Base-by-base conservation (phyloP, 2,797 vertebrate genomes). In the Pipistrellus nathusii region DNA sequence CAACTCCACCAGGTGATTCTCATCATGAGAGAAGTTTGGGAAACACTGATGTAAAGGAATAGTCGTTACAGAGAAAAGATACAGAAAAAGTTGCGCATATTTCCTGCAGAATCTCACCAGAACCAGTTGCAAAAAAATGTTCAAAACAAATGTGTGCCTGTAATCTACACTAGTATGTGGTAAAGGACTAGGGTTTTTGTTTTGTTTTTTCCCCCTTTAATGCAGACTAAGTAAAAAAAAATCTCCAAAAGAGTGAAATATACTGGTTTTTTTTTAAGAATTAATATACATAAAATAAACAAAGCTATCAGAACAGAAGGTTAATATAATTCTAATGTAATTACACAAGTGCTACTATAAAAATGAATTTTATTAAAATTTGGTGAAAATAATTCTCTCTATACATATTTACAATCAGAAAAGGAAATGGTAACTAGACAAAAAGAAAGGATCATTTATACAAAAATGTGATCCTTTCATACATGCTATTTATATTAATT, bases 261-360 rank as follows among this genome's bases (percentile, higher is more conserved):
- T 27, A 77, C 35, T 78, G 48, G 13, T 68, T 64, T 64, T 13
- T 13, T 90, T 68, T n/a, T n/a, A n/a, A 88, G 30, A 94, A 73
- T 80, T 30, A 83, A 46, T 35, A 27, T 23, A 73, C n/a, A 62
- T 53, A 84, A 71, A 89, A 85, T 81, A 76, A 88, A 46, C 46
- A 64, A 88, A 91, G 35, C 11, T 82, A 48, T 86, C 46, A 90
- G 57, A 85, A 86, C 4, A 41, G 25, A 87, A 8, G 0, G 1
- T 66, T 53, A 86, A 11, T 13, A 81, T 18, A 72, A 53, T 48
- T 32, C 51, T 86, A 69, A 88, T 93, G 78, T 55, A 93, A 87
- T 72, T 77, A 85, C 2, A 1, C 13, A 76, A 13, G 84, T 32
- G 14, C 27, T 41, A 85, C 32, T 38, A n/a, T 21, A 92, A 90